Conservation (phyloP, 1,140 invertebrate genomes). For the Brachionus rotundiformis region DNA sequence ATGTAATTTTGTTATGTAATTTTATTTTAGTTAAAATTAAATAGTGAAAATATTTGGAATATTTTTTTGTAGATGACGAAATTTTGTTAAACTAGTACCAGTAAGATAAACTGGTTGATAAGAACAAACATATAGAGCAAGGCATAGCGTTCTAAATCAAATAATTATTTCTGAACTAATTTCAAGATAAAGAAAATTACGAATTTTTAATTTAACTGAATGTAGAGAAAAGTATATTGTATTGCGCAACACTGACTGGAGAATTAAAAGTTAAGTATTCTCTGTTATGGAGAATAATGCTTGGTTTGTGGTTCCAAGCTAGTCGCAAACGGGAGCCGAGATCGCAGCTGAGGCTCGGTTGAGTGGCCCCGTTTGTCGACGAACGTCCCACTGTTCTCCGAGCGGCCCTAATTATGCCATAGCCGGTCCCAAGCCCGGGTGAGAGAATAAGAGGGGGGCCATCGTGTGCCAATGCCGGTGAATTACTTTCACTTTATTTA, state of each 20-base stretch:
- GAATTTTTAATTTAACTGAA: not conserved
- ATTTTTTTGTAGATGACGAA: not conserved
- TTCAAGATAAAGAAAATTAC: not conserved
- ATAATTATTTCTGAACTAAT: not conserved
- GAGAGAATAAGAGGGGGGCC: not conserved
- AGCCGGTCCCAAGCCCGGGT: not conserved
- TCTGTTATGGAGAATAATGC: constrained; percentile 1
- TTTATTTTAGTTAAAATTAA: not conserved
- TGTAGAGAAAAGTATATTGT: not conserved
- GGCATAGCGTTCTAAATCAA: too few species aligned
- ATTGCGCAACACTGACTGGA: not conserved
- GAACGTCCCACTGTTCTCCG: not conserved
- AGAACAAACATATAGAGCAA: not conserved
- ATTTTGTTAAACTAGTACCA: not conserved
- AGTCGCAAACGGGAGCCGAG: not conserved
- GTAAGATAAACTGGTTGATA: not conserved
- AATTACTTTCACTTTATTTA: too few species aligned
- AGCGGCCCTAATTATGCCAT: not conserved
- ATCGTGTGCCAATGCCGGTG: too few species aligned
- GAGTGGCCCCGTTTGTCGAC: constrained; percentile 6
- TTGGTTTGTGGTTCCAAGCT: constrained; percentile 16
- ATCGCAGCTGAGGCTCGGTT: not conserved
- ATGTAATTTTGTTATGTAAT: not conserved
- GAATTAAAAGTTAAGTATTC: constrained; percentile 14
- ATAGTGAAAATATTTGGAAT: not conserved